A percentile compares a stretch with the other conserved stretches of the same genome.
Conservation (phyloP, 2,797 vertebrate species). For the Darevskia nairensis region DNA sequence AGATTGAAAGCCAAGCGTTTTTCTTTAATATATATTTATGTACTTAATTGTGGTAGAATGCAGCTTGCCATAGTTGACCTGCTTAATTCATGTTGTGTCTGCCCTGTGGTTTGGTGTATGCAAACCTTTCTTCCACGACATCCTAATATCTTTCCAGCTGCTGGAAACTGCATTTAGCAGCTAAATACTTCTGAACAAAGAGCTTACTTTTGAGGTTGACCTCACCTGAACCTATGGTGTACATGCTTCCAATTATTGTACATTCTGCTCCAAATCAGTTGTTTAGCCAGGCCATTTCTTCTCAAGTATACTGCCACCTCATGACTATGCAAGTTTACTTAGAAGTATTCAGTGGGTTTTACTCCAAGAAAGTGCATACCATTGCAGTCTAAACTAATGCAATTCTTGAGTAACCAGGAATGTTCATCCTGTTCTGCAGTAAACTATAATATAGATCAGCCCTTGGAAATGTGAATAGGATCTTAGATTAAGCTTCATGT, state of each 20-base stretch:
- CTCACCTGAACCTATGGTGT: not conserved
- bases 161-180: not conserved
- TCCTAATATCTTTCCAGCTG: not conserved
- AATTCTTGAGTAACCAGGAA: conserved; percentile 40
- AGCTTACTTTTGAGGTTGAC: not conserved
- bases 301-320: not conserved
- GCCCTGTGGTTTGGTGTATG: not conserved
- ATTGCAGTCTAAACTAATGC: not conserved
- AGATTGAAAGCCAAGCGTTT: conserved; percentile 27
- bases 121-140: conserved; percentile 13
- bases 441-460: not conserved
- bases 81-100: conserved; percentile 10
- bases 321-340: not conserved
- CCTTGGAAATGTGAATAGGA: not conserved
- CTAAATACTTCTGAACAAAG: not conserved
- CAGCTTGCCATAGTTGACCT: not conserved
- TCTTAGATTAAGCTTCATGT: not conserved
- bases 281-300: not conserved
- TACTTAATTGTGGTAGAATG: conserved; percentile 20
- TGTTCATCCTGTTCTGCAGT: not conserved
- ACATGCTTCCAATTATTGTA: not conserved
- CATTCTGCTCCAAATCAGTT: not conserved
- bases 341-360: not conserved
- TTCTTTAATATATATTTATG: conserved; percentile 30
- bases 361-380: not conserved